A percentile compares a stretch with the other conserved stretches of the same genome.
Evolutionary conservation across 2,888 invertebrate genomes (phyloP).

Genomic region (Escarpia spicata): DNA sequence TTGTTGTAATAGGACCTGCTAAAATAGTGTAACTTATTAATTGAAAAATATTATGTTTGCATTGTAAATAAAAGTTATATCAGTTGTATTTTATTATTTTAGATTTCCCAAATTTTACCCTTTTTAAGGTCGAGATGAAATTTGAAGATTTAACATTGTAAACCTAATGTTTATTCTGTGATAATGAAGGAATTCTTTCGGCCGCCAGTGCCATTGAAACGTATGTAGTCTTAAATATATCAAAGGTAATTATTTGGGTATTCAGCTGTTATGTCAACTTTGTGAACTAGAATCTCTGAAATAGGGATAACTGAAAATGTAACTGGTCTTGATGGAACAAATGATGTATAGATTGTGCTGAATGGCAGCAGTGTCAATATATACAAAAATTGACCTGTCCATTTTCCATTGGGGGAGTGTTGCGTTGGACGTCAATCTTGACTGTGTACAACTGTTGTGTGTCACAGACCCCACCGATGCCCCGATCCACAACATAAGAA

Average conservation of each 20-base stretch:
- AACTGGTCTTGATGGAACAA: not conserved
- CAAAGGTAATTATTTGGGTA: not conserved
- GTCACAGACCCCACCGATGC: slow-evolving; percentile 89
- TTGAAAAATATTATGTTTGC: not conserved
- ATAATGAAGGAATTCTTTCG: not conserved
- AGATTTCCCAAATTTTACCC: not conserved
- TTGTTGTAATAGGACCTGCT: not conserved
- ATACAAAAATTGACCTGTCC: not conserved
- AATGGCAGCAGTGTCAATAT: not conserved
- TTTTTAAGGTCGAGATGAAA: not conserved
- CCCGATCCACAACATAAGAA: slow-evolving; percentile 83
- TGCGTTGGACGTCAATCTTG: not conserved
- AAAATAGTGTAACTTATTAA: not conserved
- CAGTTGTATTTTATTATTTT: not conserved
- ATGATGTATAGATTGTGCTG: not conserved
- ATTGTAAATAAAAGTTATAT: not conserved
- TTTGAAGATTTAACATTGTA: not conserved
- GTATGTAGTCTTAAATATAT: not conserved
- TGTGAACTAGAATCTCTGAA: not conserved
- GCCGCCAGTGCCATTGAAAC: not conserved
- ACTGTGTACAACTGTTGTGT: slow-evolving; percentile 24
- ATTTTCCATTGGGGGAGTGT: not conserved
- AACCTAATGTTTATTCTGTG: not conserved
- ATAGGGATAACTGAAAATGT: not conserved
- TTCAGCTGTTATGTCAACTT: not conserved